These are phyloP conservation scores for Elachura formosa DNA, from an alignment of 2,113 vertebrate genomes.

Conservation along the genomic window DNA sequence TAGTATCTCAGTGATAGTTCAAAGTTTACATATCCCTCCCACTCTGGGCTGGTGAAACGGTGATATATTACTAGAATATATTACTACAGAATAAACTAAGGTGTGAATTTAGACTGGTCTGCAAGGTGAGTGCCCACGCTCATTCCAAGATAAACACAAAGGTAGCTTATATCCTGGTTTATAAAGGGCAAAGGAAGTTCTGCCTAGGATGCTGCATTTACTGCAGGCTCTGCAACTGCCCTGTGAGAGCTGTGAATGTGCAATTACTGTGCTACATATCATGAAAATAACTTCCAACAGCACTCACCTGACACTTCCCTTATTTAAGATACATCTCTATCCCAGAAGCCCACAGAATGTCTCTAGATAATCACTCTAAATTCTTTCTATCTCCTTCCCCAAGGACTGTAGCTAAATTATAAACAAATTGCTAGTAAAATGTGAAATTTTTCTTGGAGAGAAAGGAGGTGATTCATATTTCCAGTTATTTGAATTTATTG, in stretches of 20 bases:
- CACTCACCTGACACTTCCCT: not conserved
- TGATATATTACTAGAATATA: not conserved
- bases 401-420: not conserved
- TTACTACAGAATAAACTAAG: not conserved
- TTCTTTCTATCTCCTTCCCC: not conserved
- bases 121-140: not conserved
- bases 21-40: not conserved
- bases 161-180: not conserved
- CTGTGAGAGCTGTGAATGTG: not conserved
- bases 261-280: fast-evolving
- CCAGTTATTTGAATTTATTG: not conserved
- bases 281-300: not conserved
- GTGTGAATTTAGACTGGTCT: not conserved
- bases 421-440: not conserved
- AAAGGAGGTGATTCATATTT: not conserved
- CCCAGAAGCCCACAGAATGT: not conserved
- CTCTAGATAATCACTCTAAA: not conserved
- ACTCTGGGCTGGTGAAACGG: not conserved
- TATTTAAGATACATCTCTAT: not conserved
- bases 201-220: not conserved
- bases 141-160: not conserved
- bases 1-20: not conserved
- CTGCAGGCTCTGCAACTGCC: not conserved
- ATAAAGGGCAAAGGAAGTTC: not conserved
- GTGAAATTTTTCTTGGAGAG: not conserved